phyloP scores from a whole-genome alignment of 2,888 invertebrate species.

The Nymphalis polychloros region DNA sequence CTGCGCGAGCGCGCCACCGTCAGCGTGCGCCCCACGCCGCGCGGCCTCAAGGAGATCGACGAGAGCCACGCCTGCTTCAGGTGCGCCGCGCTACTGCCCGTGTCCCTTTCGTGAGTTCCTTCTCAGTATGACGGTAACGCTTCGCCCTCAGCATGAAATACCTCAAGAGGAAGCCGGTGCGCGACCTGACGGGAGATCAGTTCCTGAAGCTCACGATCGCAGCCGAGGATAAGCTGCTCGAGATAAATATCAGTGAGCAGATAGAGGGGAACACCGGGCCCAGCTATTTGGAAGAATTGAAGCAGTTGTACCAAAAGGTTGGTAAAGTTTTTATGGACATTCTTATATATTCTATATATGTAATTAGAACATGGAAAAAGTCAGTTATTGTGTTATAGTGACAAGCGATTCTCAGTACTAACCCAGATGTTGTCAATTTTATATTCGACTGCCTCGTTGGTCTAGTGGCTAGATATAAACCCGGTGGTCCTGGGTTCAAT shows the following conservation, averaged over 20 bases:
- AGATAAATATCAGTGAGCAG: slow-evolving; percentile 86
- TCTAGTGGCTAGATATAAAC: too few relatives aligned
- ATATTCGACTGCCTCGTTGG: too few relatives aligned
- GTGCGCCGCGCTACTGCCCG: slow-evolving; percentile 41
- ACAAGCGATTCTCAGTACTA: too few relatives aligned
- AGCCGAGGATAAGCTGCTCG: slow-evolving; percentile 90
- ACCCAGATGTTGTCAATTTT: too few relatives aligned
- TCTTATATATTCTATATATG: too few relatives aligned
- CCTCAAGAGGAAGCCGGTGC: slow-evolving; percentile 94
- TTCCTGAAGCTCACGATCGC: slow-evolving; percentile 92
- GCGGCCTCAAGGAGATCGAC: slow-evolving; percentile 96
- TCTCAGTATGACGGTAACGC: neutral
- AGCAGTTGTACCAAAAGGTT: slow-evolving; percentile 91
- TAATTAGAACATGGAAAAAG: too few relatives aligned
- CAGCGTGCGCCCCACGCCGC: slow-evolving; percentile 90
- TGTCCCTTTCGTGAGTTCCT: too few relatives aligned
- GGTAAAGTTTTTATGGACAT: neutral
- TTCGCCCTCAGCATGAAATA: slow-evolving; percentile 87
- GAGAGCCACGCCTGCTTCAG: slow-evolving; percentile 93
- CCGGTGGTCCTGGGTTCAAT: too few relatives aligned
- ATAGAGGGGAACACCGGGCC: slow-evolving; percentile 89
- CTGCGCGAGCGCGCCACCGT: slow-evolving; percentile 94
- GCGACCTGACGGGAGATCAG: slow-evolving; percentile 93
- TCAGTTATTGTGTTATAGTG: too few relatives aligned
- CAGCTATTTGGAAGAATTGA: slow-evolving; percentile 93